Evolutionary conservation across 2,113 vertebrate genomes (phyloP).

Genomic region (Notothenia rossii): DNA sequence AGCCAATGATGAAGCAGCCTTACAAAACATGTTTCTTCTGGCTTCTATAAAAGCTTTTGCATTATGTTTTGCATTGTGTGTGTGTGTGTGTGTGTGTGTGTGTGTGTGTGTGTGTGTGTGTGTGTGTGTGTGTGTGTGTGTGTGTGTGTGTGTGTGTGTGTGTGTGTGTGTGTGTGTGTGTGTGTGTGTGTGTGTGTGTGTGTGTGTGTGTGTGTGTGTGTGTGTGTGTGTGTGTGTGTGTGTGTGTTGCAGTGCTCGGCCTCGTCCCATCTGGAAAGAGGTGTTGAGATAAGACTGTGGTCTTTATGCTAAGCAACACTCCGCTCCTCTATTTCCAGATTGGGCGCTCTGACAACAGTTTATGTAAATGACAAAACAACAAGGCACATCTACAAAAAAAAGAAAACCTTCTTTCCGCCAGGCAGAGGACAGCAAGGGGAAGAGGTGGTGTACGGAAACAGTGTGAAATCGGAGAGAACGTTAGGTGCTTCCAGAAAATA

Average conservation of each 20-base stretch:
- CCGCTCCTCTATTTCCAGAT: slow-evolving; percentile 66
- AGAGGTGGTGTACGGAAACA: not conserved
- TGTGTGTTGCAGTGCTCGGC: slow-evolving; percentile 50
- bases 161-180: slow-evolving; percentile 8
- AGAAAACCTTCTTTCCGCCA: not conserved
- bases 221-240: slow-evolving; percentile 13
- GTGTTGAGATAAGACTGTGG: slow-evolving; percentile 79
- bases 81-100: slow-evolving; percentile 25
- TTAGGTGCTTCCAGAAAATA: not conserved
- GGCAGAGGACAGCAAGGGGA: slow-evolving; percentile 27
- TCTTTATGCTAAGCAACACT: slow-evolving; percentile 84
- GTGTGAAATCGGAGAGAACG: slow-evolving; percentile 13
- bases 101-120: slow-evolving; percentile 22
- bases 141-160: slow-evolving; percentile 26
- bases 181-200: slow-evolving; percentile 24
- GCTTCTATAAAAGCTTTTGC: slow-evolving; percentile 28
- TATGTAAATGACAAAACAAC: slow-evolving; percentile 84
- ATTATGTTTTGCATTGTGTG: slow-evolving; percentile 2
- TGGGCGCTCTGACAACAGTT: slow-evolving; percentile 83
- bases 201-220: slow-evolving; percentile 29
- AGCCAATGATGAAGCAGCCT: slow-evolving; percentile 17
- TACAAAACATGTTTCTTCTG: slow-evolving; percentile 14
- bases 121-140: slow-evolving; percentile 25
- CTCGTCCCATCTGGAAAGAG: slow-evolving; percentile 75
- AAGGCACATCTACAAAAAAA: slow-evolving; percentile 11